A percentile compares a stretch with the other conserved stretches of the same genome.
Evolutionary conservation across 2,113 vertebrate genomes (phyloP).

Genomic region (Crotalus tigris): DNA sequence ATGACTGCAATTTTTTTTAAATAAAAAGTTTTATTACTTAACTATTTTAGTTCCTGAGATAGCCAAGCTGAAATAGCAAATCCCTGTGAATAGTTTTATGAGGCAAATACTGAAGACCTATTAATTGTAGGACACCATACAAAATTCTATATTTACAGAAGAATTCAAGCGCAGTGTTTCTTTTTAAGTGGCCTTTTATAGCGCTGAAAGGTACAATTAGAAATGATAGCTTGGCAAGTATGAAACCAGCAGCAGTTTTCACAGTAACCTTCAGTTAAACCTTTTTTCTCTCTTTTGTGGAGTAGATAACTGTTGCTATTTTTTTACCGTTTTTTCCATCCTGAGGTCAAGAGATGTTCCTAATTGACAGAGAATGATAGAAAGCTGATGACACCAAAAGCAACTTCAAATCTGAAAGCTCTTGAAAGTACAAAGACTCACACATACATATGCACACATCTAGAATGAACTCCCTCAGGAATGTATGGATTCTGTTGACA

Average conservation of each 20-base stretch:
- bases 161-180: constrained; percentile 27
- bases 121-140: constrained; percentile 36
- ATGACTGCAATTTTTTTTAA: not conserved
- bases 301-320: constrained; percentile 18
- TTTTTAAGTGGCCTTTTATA: constrained; percentile 38
- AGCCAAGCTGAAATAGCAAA: not conserved
- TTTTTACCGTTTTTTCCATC: not conserved
- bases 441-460: not conserved
- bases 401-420: constrained; percentile 23
- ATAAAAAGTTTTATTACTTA: constrained; percentile 17
- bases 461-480: not conserved
- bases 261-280: constrained; percentile 35
- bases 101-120: constrained; percentile 4
- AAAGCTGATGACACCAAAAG: constrained; percentile 22
- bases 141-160: constrained; percentile 32
- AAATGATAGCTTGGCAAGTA: constrained; percentile 35
- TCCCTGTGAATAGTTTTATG: constrained; percentile 21
- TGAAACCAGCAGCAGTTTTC: constrained; percentile 43
- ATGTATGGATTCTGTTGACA: accelerated
- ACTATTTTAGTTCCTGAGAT: not conserved
- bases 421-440: constrained; percentile 7
- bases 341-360: constrained; percentile 8
- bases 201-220: constrained; percentile 26
- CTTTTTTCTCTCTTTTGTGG: constrained; percentile 30
- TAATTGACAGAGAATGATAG: constrained; percentile 17